phyloP scores from a whole-genome alignment of 2,113 vertebrate species.

The Zosterops borbonicus region DNA sequence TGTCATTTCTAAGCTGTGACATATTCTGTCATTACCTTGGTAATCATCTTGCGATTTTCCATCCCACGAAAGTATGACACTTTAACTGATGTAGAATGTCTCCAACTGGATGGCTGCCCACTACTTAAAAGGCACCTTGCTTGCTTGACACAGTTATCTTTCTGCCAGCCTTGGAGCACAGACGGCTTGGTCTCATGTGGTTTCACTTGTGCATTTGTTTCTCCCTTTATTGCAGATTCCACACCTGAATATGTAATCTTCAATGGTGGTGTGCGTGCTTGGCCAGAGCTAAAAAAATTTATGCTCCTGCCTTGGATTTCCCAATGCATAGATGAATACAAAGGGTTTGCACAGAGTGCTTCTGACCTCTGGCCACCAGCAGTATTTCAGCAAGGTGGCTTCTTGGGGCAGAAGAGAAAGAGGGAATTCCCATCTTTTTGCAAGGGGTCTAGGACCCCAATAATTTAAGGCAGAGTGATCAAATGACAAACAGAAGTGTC shows the following conservation, averaged over 20 bases:
- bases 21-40: neutral
- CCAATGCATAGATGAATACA: neutral
- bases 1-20: neutral
- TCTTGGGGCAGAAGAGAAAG: neutral
- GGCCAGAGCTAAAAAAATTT: neutral
- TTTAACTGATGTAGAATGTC: neutral
- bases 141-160: neutral
- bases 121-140: neutral
- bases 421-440: neutral
- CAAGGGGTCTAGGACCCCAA: neutral
- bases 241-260: conserved; percentile 50
- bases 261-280: neutral
- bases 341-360: neutral
- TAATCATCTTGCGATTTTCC: neutral
- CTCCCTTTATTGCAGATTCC: conserved; percentile 54
- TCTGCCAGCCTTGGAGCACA: conserved; percentile 19
- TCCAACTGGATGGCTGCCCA: neutral
- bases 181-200: conserved; percentile 4
- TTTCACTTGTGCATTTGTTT: conserved; percentile 29
- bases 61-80: neutral
- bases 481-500: neutral
- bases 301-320: neutral
- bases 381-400: neutral
- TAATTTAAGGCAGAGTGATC: neutral
- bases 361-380: neutral